phyloP scores from a whole-genome alignment of 2,113 vertebrate genomes.

The Charadrius vociferus region DNA sequence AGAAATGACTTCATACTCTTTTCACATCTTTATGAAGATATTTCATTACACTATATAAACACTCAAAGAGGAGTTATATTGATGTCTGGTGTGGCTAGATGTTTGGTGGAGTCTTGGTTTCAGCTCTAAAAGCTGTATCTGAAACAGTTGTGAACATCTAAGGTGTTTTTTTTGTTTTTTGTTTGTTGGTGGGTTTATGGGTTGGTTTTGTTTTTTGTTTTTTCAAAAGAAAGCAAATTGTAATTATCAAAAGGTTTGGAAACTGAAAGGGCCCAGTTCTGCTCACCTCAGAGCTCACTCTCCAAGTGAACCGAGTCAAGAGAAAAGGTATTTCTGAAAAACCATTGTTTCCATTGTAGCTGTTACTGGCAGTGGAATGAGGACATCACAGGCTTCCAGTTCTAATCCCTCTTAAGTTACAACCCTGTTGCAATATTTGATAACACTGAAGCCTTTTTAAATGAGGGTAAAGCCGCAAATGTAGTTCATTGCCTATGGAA shows the following conservation, averaged over 20 bases:
- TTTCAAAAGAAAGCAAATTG: neutral
- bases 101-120: neutral
- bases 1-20: neutral
- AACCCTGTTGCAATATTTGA: neutral
- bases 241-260: neutral
- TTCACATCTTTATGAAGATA: neutral
- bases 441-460: neutral
- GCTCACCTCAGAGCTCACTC: neutral
- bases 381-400: neutral
- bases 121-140: neutral
- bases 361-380: neutral
- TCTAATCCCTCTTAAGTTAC: neutral
- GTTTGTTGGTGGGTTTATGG: neutral
- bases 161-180: neutral
- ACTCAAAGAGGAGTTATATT: neutral
- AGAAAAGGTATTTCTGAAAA: neutral
- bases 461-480: rapidly evolving
- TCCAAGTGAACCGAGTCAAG: neutral
- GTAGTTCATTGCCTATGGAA: neutral
- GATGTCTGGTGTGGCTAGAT: neutral
- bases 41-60: neutral
- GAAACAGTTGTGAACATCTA: neutral
- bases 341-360: neutral
- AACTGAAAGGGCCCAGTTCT: neutral
- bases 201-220: neutral